Evolutionary conservation across 1,140 invertebrate genomes (phyloP).

Genomic region (Anastatus disparis): DNA sequence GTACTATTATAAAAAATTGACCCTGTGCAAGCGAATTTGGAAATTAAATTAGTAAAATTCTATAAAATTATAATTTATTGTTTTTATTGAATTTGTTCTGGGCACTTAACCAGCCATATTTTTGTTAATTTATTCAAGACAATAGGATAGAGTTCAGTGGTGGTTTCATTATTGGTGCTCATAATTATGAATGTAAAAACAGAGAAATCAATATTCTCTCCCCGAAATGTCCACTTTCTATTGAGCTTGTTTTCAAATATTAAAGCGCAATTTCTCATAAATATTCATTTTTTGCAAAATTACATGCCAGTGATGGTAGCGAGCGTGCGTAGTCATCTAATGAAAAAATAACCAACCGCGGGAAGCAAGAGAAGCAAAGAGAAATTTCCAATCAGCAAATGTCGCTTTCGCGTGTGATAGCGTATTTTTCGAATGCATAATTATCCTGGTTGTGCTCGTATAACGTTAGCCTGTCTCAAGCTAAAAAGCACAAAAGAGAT

Average conservation of each 20-base stretch:
- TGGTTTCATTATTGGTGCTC: neutral
- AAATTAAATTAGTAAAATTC: too few species aligned
- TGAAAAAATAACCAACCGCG: neutral
- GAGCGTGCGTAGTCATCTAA: neutral
- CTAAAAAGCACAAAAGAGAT: neutral
- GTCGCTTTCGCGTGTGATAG: neutral
- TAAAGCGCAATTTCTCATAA: neutral
- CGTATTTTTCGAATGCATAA: slow-evolving; percentile 10
- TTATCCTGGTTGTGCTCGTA: neutral
- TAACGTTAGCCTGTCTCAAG: too few species aligned
- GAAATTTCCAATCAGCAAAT: slow-evolving; percentile 18
- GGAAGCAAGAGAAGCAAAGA: neutral
- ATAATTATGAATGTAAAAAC: slow-evolving; percentile 27
- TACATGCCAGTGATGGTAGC: too few species aligned
- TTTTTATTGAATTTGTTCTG: too few species aligned
- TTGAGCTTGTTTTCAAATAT: slow-evolving; percentile 19
- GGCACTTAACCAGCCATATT: too few species aligned
- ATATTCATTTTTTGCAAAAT: slow-evolving; percentile 27
- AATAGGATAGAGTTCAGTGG: neutral
- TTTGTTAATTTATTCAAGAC: slow-evolving; percentile 13
- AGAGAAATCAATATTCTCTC: slow-evolving; percentile 16
- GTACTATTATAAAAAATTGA: too few species aligned
- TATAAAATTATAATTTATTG: too few species aligned
- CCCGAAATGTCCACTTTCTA: slow-evolving; percentile 12
- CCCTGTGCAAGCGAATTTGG: too few species aligned